Conservation (phyloP, 2,888 invertebrate species). For the Theretra japonica region DNA sequence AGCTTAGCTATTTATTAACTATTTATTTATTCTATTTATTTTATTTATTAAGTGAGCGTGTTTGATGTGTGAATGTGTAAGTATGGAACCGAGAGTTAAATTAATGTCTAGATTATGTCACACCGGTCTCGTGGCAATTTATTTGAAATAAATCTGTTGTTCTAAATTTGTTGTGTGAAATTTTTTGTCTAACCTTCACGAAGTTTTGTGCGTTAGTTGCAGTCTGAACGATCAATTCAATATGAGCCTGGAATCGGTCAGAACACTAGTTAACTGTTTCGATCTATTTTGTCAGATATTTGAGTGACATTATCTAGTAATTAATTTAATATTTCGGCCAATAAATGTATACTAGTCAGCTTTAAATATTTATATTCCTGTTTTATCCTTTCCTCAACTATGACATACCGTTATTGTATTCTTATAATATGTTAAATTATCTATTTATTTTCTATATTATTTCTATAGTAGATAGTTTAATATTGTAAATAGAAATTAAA, state of each 20-base stretch:
- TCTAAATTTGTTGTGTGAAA: conserved; percentile 76
- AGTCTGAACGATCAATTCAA: conserved; percentile 41
- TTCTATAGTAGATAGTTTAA: conserved; percentile 56
- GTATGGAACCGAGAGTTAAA: conserved; percentile 81
- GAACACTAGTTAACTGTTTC: conserved; percentile 70
- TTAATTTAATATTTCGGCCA: conserved; percentile 79
- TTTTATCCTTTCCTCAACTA: conserved; percentile 52
- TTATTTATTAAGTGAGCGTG: conserved; percentile 86
- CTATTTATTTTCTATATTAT: conserved; percentile 56
- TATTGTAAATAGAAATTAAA: conserved; percentile 68
- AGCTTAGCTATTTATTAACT: conserved; percentile 85
- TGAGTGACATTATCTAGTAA: conserved; percentile 83
- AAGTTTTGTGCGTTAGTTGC: conserved; percentile 73
- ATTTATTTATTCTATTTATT: conserved; percentile 86
- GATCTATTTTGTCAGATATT: conserved; percentile 63
- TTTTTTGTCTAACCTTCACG: conserved; percentile 75
- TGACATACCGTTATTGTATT: conserved; percentile 28
- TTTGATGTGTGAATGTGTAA: conserved; percentile 81
- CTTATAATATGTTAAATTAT: conserved; percentile 54
- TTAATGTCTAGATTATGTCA: conserved; percentile 86
- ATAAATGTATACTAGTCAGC: conserved; percentile 81
- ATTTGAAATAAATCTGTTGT: conserved; percentile 85
- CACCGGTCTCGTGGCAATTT: conserved; percentile 84
- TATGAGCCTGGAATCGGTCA: conserved; percentile 69
- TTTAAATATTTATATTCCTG: conserved; percentile 69